Conservation (phyloP, 2,888 invertebrate species). For the Tuberolachnus salignus region DNA sequence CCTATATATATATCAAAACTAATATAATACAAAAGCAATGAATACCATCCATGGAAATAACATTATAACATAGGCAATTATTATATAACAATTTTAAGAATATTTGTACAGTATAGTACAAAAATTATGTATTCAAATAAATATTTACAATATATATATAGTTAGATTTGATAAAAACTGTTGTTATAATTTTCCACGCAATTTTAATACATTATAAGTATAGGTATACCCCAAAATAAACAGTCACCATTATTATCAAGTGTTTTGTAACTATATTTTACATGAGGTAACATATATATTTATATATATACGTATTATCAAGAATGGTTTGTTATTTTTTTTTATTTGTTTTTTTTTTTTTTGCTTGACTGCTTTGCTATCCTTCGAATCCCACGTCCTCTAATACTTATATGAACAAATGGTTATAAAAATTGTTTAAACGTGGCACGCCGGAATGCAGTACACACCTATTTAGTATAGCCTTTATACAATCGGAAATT, state of each 20-base stretch:
- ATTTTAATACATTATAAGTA: not conserved
- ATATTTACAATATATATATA: not conserved
- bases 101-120: not conserved
- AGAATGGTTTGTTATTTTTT: conserved; percentile 2
- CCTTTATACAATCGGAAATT: conserved; percentile 29
- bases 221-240: not conserved
- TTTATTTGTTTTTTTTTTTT: conserved; percentile 21
- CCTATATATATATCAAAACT: not conserved
- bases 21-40: not conserved
- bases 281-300: conserved; percentile 9
- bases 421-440: conserved; percentile 35
- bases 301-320: no score
- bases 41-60: not conserved
- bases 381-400: conserved; percentile 28
- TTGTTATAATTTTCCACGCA: not conserved
- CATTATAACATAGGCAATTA: not conserved
- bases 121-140: not conserved
- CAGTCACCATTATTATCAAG: no score
- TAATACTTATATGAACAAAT: conserved; percentile 16
- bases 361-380: not conserved
- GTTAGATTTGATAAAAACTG: not conserved
- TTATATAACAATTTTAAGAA: not conserved
- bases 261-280: not conserved
- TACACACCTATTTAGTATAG: conserved; percentile 10
- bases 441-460: conserved; percentile 1